Evolutionary conservation across 2,888 invertebrate genomes (phyloP).

Genomic region (Ennomos quercinarius): DNA sequence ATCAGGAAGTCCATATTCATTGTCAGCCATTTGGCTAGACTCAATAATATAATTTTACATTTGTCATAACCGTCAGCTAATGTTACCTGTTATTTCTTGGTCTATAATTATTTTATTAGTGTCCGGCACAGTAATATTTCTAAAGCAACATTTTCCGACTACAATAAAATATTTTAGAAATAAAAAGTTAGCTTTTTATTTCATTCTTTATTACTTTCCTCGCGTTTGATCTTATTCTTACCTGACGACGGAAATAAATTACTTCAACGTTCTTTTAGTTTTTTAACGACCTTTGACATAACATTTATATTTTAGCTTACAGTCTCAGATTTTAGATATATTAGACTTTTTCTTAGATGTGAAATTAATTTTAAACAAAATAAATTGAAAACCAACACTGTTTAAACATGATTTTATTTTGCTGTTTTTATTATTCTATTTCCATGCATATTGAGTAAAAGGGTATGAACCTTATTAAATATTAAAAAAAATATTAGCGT

Average conservation of each 20-base stretch:
- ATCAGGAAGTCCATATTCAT: constrained; percentile 72
- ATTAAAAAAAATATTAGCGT: too few relatives aligned
- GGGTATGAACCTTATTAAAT: too few relatives aligned
- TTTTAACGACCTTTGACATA: constrained; percentile 45
- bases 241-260: constrained; percentile 7
- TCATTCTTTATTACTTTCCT: constrained; percentile 19
- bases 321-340: background rate
- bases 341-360: constrained; percentile 11
- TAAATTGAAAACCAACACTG: too few relatives aligned
- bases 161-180: constrained; percentile 13
- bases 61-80: constrained; percentile 73
- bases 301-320: background rate
- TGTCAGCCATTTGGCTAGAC: constrained; percentile 72
- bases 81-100: constrained; percentile 45
- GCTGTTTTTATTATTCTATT: too few relatives aligned
- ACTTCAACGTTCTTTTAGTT: background rate
- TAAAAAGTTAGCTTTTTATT: constrained; percentile 11
- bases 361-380: constrained; percentile 1
- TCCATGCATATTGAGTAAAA: too few relatives aligned
- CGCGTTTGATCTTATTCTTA: constrained; percentile 26
- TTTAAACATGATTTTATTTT: too few relatives aligned
- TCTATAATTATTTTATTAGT: constrained; percentile 37
- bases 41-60: constrained; percentile 60
- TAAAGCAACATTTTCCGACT: constrained; percentile 6
- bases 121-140: constrained; percentile 38